Evolutionary conservation across 2,113 vertebrate species (phyloP), one percentile per base, ranked within the genome.

Genomic region (Aegithalos caudatus): DNA sequence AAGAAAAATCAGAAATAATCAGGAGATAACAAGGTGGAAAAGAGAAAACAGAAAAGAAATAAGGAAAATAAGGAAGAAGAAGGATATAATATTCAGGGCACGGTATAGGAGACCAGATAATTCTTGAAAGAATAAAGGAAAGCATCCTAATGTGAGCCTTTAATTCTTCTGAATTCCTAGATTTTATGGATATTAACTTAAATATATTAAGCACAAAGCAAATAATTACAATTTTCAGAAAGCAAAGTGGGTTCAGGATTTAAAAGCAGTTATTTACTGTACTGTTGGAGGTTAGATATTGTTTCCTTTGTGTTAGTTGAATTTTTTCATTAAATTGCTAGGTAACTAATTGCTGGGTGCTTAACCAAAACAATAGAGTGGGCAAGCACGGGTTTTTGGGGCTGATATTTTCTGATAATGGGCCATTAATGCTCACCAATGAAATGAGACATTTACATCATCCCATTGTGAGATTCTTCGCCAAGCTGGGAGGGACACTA

Each of bases 1-100:
- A 50, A 66, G 7, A n/a, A 45, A 74, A 86, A 54, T 14, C 2
- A 10, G n/a, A 80, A 65, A 53, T 20, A 38, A 66, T 62, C 33
- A 16, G 3, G 31, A 77, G 67, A 22, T 18, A 72, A 58, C 1
- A 48, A 20, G 6, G 3, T 9, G 2, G 2, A 5, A 27, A 21
- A 4, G 11, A 7, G 8, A 65, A 44, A 65, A 28, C 1, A 74
- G 17, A 21, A 38, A 61, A n/a, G 3, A 65, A 83, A 77, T 31
- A 65, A 69, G 22, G 25, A 81, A 79, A 73, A 18, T 31, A 42
- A 61, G 2, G 11, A 60, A 48, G 7, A 86, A 25, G 40, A 87
- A 35, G 2, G n/a, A 58, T 29, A 4, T n/a, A 24, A 31, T 35
- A 2, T 51, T 58, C 12, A 27, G 3, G 7, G 2, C 70, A 62